phyloP scores from a whole-genome alignment of 2,113 vertebrate genomes.

The Pachycephala philippinensis region DNA sequence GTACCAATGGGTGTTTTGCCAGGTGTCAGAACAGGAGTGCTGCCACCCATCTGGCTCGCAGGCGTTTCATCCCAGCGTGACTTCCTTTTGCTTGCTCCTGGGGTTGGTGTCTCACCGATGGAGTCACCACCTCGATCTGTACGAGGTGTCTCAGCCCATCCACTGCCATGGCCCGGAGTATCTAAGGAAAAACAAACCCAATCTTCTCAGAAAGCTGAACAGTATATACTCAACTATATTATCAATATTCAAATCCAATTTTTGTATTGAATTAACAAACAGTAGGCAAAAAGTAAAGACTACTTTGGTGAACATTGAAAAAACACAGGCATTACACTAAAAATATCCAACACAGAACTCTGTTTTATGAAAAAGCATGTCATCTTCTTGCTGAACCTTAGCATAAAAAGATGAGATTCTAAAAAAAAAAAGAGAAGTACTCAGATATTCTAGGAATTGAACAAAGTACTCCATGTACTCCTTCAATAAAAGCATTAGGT shows the following conservation, averaged over 20 bases:
- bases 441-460: neutral
- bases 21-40: conserved; percentile 93
- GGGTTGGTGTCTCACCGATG: conserved; percentile 95
- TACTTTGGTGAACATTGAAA: neutral
- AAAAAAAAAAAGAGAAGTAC: neutral
- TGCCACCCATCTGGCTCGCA: conserved; percentile 96
- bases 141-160: conserved; percentile 96
- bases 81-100: conserved; percentile 95
- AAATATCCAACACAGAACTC: neutral
- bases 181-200: conserved; percentile 65
- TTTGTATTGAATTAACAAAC: neutral
- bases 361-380: neutral
- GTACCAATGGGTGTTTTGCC: conserved; percentile 97
- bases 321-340: neutral
- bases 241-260: neutral
- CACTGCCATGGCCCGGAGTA: conserved; percentile 95
- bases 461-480: neutral
- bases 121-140: conserved; percentile 96
- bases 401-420: neutral
- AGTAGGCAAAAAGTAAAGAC: neutral
- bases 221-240: neutral
- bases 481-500: neutral
- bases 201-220: neutral
- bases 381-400: neutral
- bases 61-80: conserved; percentile 98